Percentiles rank a stretch among this genome's conserved stretches.
Conservation (phyloP, 1,140 invertebrate species). For the Heterodera carotae region DNA sequence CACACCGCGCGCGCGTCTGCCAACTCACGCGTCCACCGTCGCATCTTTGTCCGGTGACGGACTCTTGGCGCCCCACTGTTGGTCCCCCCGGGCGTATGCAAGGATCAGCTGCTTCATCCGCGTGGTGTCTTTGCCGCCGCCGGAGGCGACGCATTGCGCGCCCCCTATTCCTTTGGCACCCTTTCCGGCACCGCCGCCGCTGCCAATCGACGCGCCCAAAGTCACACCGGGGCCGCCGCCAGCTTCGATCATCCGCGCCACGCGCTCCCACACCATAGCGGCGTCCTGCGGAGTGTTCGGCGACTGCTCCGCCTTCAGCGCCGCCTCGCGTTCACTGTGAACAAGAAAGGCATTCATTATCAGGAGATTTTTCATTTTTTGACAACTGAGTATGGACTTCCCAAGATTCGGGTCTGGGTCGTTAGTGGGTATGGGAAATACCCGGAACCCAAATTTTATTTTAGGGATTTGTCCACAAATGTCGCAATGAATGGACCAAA, state of each 20-base stretch:
- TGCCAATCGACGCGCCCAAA: not conserved
- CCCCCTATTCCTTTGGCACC: slow-evolving; percentile 14
- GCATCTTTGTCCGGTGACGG: slow-evolving; percentile 21
- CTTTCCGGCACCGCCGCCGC: not conserved
- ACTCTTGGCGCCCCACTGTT: slow-evolving; percentile 20
- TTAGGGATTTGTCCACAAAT: too few species aligned
- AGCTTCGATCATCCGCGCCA: slow-evolving; percentile 48
- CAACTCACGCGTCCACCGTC: not conserved
- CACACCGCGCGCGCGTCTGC: too few species aligned
- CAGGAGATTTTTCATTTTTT: too few species aligned
- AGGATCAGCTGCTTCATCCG: slow-evolving; percentile 46
- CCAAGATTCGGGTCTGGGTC: too few species aligned
- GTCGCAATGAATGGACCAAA: too few species aligned
- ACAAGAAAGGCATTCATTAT: too few species aligned
- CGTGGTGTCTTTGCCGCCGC: slow-evolving; percentile 37
- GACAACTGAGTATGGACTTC: too few species aligned
- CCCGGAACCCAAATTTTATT: too few species aligned
- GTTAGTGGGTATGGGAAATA: too few species aligned
- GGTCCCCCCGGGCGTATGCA: slow-evolving; percentile 1
- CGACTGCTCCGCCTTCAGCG: slow-evolving; percentile 34
- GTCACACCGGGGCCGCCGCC: slow-evolving; percentile 30
- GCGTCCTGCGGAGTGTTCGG: slow-evolving; percentile 21
- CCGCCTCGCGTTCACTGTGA: slow-evolving; percentile 37
- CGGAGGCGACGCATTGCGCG: not conserved
- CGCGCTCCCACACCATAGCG: slow-evolving; percentile 34